Evolutionary conservation across 2,797 vertebrate genomes (phyloP).

Genomic region (Perodicticus potto): DNA sequence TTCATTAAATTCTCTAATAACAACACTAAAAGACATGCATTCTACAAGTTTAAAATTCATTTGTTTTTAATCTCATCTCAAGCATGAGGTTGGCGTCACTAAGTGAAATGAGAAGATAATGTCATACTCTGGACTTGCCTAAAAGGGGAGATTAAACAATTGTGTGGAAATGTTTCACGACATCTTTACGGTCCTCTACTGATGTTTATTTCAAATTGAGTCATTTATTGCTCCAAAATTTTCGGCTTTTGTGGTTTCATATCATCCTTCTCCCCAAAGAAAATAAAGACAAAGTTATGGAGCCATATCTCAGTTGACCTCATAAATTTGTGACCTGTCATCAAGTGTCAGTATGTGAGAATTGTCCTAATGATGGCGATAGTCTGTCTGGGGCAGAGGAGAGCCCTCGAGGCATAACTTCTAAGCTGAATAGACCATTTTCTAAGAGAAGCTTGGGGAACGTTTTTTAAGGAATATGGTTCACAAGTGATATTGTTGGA

Average conservation of each 20-base stretch:
- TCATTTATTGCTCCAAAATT: conserved; percentile 82
- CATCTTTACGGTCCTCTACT: conserved; percentile 79
- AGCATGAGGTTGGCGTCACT: conserved; percentile 76
- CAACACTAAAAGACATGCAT: conserved; percentile 85
- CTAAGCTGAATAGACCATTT: conserved; percentile 57
- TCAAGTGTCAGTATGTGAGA: conserved; percentile 23
- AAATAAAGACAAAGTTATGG: conserved; percentile 80
- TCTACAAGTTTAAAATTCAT: conserved; percentile 81
- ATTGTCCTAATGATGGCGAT: conserved; percentile 37
- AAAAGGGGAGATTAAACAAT: conserved; percentile 74
- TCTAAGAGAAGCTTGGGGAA: conserved; percentile 46
- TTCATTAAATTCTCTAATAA: conserved; percentile 88
- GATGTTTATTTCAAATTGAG: conserved; percentile 82
- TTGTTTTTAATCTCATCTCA: conserved; percentile 85
- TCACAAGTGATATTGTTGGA: neutral
- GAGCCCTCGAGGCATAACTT: conserved; percentile 62
- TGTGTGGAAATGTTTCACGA: conserved; percentile 79
- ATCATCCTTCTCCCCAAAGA: conserved; percentile 72
- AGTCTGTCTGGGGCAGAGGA: conserved; percentile 9
- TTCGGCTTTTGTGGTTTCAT: conserved; percentile 73
- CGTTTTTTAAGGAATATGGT: conserved; percentile 11
- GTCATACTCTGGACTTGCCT: conserved; percentile 73
- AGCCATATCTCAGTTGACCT: conserved; percentile 62
- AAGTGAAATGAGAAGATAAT: conserved; percentile 80
- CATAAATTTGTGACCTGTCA: conserved; percentile 71